Base-by-base conservation (phyloP, 1,140 invertebrate genomes). In the Gryllus bimaculatus region DNA sequence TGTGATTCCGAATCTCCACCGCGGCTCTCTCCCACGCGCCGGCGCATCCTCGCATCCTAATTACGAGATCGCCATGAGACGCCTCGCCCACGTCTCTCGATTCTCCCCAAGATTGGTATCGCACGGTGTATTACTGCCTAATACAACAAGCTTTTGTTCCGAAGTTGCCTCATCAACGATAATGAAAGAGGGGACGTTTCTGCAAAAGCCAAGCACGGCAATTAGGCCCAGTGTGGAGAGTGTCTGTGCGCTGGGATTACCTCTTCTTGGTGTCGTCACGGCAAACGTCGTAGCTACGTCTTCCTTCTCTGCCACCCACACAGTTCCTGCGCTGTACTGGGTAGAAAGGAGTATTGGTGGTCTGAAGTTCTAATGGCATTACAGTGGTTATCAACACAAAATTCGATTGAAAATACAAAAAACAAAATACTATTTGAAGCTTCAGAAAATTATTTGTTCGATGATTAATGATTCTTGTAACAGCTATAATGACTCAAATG, bases 101-200 rank as follows among this genome's bases (percentile, higher is more conserved):
- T 66, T 18, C 54, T 66, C 54, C 54, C 54, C 10, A 13, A 66
- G 54, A 66, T 66, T 66, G 54, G 54, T 66, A 66, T 66, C 54
- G 54, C 54, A 66, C 54, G 54, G 10, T 66, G 54, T 18, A 66
- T 66, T 66, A 66, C 54, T 13, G 54, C 54, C 18, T 66, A 66
- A 66, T 66, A 66, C 54, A 66, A 66, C 54, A 66, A 66, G 54
- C 54, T 66, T 66, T 66, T 66, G 54, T 66, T 66, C 54, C 54
- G 54, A 66, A 66, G 54, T 66, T 66, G 54, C 54, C 54, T 66
- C 54, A 66, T 66, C 54, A 66, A 66, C 54, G 54, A 66, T 66
- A 66, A 66, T 66, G 54, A 66, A 66, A 66, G 10, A 10, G 18
- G 54, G 54, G 54, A 66, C 54, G 54, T 66, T 18, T 66, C 10